These are phyloP conservation scores for Eristalis tenax DNA, from an alignment of 2,888 invertebrate genomes.

Conservation along the genomic window DNA sequence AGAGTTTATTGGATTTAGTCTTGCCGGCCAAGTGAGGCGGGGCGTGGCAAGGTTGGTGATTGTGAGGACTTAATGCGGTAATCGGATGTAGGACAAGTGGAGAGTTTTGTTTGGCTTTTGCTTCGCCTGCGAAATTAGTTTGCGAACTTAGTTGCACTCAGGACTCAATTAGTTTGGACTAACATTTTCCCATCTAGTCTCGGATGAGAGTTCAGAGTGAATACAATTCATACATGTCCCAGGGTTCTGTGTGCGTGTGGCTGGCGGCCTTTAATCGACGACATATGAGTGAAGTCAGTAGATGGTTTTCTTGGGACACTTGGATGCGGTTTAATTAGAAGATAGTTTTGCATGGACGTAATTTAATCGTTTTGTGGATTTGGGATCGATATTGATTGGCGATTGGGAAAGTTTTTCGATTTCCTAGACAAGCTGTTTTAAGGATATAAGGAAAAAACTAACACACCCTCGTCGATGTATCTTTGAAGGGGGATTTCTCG, in stretches of 20 bases:
- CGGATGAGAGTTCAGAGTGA: neutral
- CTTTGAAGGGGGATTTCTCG: neutral
- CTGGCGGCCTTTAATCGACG: neutral
- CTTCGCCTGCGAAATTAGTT: slow-evolving; percentile 45
- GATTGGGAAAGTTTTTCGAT: neutral
- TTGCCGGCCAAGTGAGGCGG: neutral
- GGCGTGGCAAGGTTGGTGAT: neutral
- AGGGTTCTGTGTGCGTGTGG: neutral
- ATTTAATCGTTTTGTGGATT: neutral
- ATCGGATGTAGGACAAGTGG: slow-evolving; percentile 68
- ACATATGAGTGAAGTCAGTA: neutral
- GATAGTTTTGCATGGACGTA: neutral
- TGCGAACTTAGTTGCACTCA: slow-evolving; percentile 49
- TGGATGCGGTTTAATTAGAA: neutral
- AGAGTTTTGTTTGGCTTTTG: slow-evolving; percentile 42
- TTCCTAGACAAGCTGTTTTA: neutral
- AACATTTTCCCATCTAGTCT: neutral
- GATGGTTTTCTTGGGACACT: too few species aligned
- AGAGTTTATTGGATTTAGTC: slow-evolving; percentile 62
- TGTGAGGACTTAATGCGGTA: slow-evolving; percentile 56
- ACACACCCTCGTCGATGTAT: neutral
- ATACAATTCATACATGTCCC: neutral
- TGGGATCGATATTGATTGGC: neutral
- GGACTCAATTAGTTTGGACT: slow-evolving; percentile 39
- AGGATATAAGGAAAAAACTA: neutral